phyloP scores from a whole-genome alignment of 2,888 invertebrate species.

The Macrosoma leucophasiata region DNA sequence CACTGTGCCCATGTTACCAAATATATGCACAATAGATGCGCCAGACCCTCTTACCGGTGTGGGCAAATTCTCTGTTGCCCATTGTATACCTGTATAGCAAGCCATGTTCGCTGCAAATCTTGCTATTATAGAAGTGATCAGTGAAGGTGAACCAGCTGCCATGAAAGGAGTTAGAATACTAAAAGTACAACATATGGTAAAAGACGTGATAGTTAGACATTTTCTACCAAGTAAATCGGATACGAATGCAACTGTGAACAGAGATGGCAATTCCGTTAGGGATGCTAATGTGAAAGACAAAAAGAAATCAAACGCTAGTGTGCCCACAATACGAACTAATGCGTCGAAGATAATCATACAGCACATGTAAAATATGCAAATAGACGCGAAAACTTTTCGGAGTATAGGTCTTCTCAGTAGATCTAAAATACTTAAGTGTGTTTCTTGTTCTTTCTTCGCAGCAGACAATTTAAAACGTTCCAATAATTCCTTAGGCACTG shows the following conservation, averaged over 20 bases:
- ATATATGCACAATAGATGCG: constrained; percentile 46
- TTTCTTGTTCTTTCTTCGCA: constrained; percentile 15
- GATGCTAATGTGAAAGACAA: constrained; percentile 52
- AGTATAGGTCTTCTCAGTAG: constrained; percentile 39
- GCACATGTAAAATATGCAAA: constrained; percentile 42
- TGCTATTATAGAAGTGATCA: constrained; percentile 47
- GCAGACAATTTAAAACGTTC: constrained; percentile 38
- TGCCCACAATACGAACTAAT: constrained; percentile 45
- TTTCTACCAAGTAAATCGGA: constrained; percentile 50
- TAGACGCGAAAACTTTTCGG: constrained; percentile 39
- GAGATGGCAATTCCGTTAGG: constrained; percentile 51
- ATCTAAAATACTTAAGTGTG: constrained; percentile 32
- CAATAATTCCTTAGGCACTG: constrained; percentile 35
- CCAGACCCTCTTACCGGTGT: constrained; percentile 50
- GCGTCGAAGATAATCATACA: constrained; percentile 45
- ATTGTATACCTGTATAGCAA: constrained; percentile 41
- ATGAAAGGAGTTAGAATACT: constrained; percentile 41
- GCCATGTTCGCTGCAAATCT: constrained; percentile 51
- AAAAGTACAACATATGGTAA: constrained; percentile 36
- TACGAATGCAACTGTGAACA: constrained; percentile 41
- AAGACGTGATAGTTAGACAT: constrained; percentile 33
- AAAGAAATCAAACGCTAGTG: constrained; percentile 49
- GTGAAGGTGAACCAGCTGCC: constrained; percentile 39
- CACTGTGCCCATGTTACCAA: constrained; percentile 42
- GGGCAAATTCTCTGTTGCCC: constrained; percentile 54